Conservation (phyloP, 1,140 invertebrate genomes). For the Pseudomyrmex dendroicus region DNA sequence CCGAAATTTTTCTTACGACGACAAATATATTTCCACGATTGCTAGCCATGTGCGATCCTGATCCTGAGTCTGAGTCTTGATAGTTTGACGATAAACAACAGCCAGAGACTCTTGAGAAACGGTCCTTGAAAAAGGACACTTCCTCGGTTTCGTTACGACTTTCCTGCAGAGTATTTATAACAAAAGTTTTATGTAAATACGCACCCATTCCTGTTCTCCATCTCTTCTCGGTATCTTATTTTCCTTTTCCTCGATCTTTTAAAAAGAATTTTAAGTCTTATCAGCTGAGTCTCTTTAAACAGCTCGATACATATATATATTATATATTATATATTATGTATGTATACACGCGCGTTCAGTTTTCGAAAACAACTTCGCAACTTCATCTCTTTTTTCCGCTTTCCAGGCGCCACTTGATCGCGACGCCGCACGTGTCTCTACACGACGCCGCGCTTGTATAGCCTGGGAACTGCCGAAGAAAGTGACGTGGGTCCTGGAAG, state of each 20-base stretch:
- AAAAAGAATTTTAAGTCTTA: conserved; percentile 14
- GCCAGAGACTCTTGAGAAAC: neutral
- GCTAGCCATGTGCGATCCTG: neutral
- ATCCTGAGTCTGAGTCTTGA: conserved; percentile 4
- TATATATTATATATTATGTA: too few relatives aligned
- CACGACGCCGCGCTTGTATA: conserved; percentile 25
- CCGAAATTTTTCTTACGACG: neutral
- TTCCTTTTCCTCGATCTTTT: conserved; percentile 9
- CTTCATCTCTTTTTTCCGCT: neutral
- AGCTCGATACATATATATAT: neutral
- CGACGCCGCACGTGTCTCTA: conserved; percentile 43
- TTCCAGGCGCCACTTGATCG: conserved; percentile 60
- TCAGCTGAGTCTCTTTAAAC: conserved; percentile 17
- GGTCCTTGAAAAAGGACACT: conserved; percentile 18
- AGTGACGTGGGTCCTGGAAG: conserved; percentile 29
- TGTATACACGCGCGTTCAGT: neutral
- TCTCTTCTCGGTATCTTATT: conserved; percentile 15
- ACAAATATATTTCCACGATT: too few relatives aligned
- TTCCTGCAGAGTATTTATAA: conserved; percentile 15
- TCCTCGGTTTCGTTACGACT: neutral
- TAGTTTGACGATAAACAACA: conserved; percentile 4
- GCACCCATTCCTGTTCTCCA: neutral
- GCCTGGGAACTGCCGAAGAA: conserved; percentile 28
- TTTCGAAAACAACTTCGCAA: conserved; percentile 30
- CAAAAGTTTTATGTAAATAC: conserved; percentile 5